A percentile compares a stretch with the other conserved stretches of the same genome.
Conservation (phyloP, 2,888 invertebrate genomes). For the Nowickia ferox region DNA sequence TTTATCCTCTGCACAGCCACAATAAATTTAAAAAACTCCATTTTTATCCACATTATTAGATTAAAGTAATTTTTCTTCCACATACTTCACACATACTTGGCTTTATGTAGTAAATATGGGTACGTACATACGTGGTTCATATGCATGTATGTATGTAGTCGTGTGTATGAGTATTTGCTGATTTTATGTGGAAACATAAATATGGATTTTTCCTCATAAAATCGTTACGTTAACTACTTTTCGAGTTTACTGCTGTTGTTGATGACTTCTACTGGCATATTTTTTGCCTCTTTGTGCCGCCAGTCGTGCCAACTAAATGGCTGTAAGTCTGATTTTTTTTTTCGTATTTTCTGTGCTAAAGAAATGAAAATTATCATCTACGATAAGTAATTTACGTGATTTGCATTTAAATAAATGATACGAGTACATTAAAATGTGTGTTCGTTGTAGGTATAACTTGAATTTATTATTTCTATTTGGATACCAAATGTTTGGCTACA, state of each 20-base stretch:
- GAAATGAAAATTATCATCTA: constrained; percentile 64
- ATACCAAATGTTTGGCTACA: constrained; percentile 48
- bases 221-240: constrained; percentile 47
- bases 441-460: constrained; percentile 4
- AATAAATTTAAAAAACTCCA: not conserved
- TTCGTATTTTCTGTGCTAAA: constrained; percentile 9
- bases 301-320: constrained; percentile 27
- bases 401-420: constrained; percentile 64
- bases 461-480: constrained; percentile 13
- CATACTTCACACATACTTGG: not conserved
- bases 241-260: constrained; percentile 37
- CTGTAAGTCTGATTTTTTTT: constrained; percentile 7
- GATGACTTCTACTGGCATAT: constrained; percentile 48
- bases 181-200: constrained; percentile 18
- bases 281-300: constrained; percentile 32
- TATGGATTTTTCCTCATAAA: constrained; percentile 30
- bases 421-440: constrained; percentile 19
- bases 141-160: not conserved
- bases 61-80: constrained; percentile 23
- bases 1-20: not conserved
- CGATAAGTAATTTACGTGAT: constrained; percentile 72
- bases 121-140: not conserved
- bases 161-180: not conserved
- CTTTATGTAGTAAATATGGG: not conserved
- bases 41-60: constrained; percentile 28